A percentile compares a stretch with the other conserved stretches of the same genome.
phyloP scores from a whole-genome alignment of 2,797 vertebrate genomes.

The Pachyuromys duprasi region DNA sequence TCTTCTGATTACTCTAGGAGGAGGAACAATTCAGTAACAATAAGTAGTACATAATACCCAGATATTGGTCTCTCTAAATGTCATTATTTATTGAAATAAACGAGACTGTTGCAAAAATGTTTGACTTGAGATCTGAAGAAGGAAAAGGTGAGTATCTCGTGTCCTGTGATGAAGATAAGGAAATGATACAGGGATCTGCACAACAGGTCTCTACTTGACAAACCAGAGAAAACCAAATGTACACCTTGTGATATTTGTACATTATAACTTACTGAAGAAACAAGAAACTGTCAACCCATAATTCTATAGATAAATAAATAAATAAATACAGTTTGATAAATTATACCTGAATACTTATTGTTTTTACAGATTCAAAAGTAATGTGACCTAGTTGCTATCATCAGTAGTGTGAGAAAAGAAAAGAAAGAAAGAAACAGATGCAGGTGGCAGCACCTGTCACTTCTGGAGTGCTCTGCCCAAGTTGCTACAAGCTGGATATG shows the following conservation, averaged over 20 bases:
- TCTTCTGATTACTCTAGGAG: background rate
- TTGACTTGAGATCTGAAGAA: background rate
- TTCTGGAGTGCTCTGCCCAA: background rate
- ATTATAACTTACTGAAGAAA: background rate
- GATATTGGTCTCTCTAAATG: background rate
- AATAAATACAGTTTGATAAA: background rate
- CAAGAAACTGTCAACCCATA: background rate
- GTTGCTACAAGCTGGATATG: too few relatives aligned
- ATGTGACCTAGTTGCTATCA: background rate
- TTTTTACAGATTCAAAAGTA: background rate
- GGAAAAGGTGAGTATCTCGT: background rate
- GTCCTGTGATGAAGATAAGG: background rate
- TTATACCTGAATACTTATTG: background rate
- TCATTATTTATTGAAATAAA: background rate
- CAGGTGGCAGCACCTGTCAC: background rate
- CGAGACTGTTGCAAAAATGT: background rate
- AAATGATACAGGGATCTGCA: background rate
- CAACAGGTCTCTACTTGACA: background rate
- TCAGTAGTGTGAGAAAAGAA: background rate
- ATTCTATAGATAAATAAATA: background rate
- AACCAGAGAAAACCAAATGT: background rate
- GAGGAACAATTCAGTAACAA: background rate
- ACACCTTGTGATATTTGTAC: background rate
- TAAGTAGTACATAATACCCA: background rate
- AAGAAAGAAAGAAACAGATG: too few relatives aligned